These are phyloP conservation scores for Propsilocerus akamusi DNA, from an alignment of 1,140 invertebrate species.

Conservation along the genomic window DNA sequence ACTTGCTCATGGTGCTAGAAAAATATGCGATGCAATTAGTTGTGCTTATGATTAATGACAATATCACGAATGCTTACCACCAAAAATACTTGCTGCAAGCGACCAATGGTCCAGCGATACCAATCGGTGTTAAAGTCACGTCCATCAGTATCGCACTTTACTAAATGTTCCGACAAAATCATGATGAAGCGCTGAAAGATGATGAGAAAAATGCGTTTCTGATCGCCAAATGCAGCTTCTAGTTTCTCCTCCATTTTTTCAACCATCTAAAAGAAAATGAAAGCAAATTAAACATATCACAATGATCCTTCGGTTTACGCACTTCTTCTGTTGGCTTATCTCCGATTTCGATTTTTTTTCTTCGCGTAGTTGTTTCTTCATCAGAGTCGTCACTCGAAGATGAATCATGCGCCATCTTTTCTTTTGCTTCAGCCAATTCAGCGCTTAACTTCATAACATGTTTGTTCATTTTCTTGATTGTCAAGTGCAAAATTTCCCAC, in stretches of 20 bases:
- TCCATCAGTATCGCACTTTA: slow-evolving; percentile 81
- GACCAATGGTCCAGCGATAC: slow-evolving; percentile 91
- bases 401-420: slow-evolving; percentile 56
- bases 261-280: slow-evolving; percentile 31
- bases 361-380: slow-evolving; percentile 27
- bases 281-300: background rate
- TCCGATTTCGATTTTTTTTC: slow-evolving; percentile 38
- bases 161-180: slow-evolving; percentile 91
- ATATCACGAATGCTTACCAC: slow-evolving; percentile 38
- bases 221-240: slow-evolving; percentile 85
- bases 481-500: slow-evolving; percentile 95
- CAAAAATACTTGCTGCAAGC: slow-evolving; percentile 89
- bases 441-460: slow-evolving; percentile 70
- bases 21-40: background rate
- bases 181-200: slow-evolving; percentile 98
- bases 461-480: slow-evolving; percentile 92
- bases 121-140: slow-evolving; percentile 87
- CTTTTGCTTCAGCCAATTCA: slow-evolving; percentile 72
- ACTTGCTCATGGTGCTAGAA: slow-evolving; percentile 91
- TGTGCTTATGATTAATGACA: background rate
- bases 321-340: slow-evolving; percentile 70
- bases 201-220: slow-evolving; percentile 93
- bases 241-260: slow-evolving; percentile 91
- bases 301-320: background rate
- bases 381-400: slow-evolving; percentile 63